These are phyloP conservation scores for Hycleus phaleratus DNA, from an alignment of 1,140 invertebrate species.

Conservation along the genomic window DNA sequence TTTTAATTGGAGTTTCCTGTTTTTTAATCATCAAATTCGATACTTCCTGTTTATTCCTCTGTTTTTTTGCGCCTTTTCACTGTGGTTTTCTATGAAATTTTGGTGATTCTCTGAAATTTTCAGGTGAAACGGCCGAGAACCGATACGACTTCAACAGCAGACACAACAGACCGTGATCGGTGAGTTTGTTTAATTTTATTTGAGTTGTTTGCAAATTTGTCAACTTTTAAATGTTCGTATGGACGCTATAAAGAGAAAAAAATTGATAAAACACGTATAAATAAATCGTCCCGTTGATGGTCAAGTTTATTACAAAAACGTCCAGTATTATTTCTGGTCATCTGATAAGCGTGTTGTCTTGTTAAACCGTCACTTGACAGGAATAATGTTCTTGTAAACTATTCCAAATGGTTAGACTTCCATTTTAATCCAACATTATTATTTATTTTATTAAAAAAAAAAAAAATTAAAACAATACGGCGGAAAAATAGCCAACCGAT, in stretches of 20 bases:
- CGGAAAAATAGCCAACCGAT: too few relatives aligned
- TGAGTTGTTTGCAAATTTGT: background rate
- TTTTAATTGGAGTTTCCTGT: background rate
- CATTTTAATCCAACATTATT: slow-evolving; percentile 3
- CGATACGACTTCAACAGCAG: background rate
- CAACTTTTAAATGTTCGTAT: background rate
- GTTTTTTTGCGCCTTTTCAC: too few relatives aligned
- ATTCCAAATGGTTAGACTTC: slow-evolving; percentile 15
- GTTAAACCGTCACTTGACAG: slow-evolving; percentile 17
- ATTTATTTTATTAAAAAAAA: background rate
- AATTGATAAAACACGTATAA: too few relatives aligned
- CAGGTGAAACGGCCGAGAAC: slow-evolving; percentile 10
- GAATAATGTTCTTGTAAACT: slow-evolving; percentile 16
- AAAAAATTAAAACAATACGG: background rate
- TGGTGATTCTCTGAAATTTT: background rate
- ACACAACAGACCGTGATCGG: slow-evolving; percentile 7
- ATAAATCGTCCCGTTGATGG: too few relatives aligned
- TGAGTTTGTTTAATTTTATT: background rate
- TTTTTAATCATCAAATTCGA: background rate
- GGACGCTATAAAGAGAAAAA: background rate
- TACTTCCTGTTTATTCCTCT: background rate
- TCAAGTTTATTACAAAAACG: background rate
- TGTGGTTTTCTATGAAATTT: background rate
- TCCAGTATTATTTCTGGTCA: slow-evolving; percentile 4
- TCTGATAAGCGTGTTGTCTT: slow-evolving; percentile 15